Conservation (phyloP, 2,797 vertebrate species). For the Uromys caudimaculatus region DNA sequence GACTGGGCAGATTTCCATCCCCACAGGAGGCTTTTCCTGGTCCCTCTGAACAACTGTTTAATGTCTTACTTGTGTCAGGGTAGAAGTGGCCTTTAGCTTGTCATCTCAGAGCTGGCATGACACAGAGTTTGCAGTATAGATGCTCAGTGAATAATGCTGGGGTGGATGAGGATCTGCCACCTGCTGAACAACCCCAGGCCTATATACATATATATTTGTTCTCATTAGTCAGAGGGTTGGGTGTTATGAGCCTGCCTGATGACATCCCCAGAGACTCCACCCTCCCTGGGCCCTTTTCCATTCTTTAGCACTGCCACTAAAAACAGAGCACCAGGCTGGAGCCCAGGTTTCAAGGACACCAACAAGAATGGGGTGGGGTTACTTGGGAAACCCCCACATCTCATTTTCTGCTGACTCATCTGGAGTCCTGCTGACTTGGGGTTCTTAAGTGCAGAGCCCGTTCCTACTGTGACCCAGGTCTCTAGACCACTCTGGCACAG, state of each 20-base stretch:
- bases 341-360: neutral
- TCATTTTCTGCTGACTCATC: neutral
- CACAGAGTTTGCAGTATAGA: neutral
- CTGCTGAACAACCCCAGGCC: neutral
- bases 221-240: neutral
- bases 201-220: too few species aligned
- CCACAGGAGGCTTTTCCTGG: neutral
- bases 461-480: neutral
- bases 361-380: neutral
- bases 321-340: neutral
- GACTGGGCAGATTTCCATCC: neutral
- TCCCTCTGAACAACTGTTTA: neutral
- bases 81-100: neutral
- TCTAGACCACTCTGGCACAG: neutral
- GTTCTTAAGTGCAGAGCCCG: neutral
- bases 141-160: neutral
- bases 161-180: neutral
- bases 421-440: neutral
- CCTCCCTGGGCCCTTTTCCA: fast-evolving
- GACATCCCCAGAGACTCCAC: fast-evolving
- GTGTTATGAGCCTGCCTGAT: neutral
- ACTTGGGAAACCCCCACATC: neutral
- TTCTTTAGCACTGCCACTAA: neutral
- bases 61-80: neutral
- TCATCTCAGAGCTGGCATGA: neutral